Evolutionary conservation across 2,797 vertebrate species (phyloP), one percentile per base, ranked within the genome.

Genomic region (Allobates femoralis): DNA sequence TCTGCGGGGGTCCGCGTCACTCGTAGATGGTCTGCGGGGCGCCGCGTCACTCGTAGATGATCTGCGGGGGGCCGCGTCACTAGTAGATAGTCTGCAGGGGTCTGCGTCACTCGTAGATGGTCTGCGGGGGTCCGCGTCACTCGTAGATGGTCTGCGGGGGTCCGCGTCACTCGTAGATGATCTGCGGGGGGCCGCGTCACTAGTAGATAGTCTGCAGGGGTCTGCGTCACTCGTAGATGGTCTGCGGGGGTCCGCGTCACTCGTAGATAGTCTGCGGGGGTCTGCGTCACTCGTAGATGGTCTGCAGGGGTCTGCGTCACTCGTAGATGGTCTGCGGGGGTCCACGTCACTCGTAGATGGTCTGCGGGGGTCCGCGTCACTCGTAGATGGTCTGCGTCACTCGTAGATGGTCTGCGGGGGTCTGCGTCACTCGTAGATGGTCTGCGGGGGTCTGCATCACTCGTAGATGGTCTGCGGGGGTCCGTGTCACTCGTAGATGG

Each of bases 61-160:
- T 87, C 51, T 84, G 81, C 4, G 86, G 86, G 53, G 86, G 84
- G 64, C n/a, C n/a, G n/a, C n/a, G n/a, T n/a, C n/a, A n/a, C n/a
- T n/a, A n/a, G n/a, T n/a, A n/a, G n/a, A n/a, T n/a, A n/a, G n/a
- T n/a, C n/a, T n/a, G n/a, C n/a, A n/a, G 6, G 19, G 28, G 66
- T 69, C 66, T 18, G 10, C 66, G 16, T 69, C 32, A 87, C 51
- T 87, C 86, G 32, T 87, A 87, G 34, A 84, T 51, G 21, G 86
- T 87, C 51, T 84, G 81, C 4, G 86, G 86, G 53, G 86, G 66
- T 69, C 66, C 16, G 10, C 66, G 16, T 69, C 32, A 87, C 51
- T 87, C 86, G 32, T 87, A 87, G 34, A 84, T 51, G 21, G 86
- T 87, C 51, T 84, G 81, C 4, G 86, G 86, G 53, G 86, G 66